A percentile compares a stretch with the other conserved stretches of the same genome.
phyloP scores from a whole-genome alignment of 2,113 vertebrate species.

The Boulengeromyrus knoepffleri region DNA sequence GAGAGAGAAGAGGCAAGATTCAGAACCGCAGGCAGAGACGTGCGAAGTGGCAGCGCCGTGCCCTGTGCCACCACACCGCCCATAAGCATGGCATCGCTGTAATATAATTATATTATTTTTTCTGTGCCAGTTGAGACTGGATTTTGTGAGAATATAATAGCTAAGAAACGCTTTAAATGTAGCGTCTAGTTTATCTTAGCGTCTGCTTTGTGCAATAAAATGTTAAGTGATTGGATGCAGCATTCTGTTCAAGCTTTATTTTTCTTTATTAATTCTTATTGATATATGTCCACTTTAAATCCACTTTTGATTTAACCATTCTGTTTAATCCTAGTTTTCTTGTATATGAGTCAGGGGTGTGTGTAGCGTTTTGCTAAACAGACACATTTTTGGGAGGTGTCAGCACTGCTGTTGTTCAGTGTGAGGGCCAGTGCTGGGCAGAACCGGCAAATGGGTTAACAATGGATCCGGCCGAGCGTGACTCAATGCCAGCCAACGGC shows the following conservation, averaged over 20 bases:
- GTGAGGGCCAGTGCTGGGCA: conserved; percentile 43
- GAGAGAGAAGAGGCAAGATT: not conserved
- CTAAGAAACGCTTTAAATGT: not conserved
- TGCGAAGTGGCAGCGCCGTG: not conserved
- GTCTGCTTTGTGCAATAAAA: not conserved
- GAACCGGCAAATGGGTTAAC: conserved; percentile 61
- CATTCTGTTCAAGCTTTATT: not conserved
- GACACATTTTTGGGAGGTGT: conserved; percentile 50
- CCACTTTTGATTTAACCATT: not conserved
- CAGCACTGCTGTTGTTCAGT: conserved; percentile 52
- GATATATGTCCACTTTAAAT: not conserved
- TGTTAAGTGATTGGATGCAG: not conserved
- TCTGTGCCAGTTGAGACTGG: not conserved
- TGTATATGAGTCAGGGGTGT: conserved; percentile 9
- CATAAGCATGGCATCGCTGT: not conserved
- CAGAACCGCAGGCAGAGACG: not conserved
- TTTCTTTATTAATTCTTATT: not conserved
- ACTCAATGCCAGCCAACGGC: conserved; percentile 31
- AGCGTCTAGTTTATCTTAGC: not conserved
- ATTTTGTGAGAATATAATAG: not conserved
- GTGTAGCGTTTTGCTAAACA: conserved; percentile 41
- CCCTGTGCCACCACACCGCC: not conserved
- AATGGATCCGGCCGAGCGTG: conserved; percentile 45
- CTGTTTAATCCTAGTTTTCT: not conserved
- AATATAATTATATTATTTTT: not conserved